A percentile compares a stretch with the other conserved stretches of the same genome.
Conservation (phyloP, 2,797 vertebrate genomes). For the Pipistrellus kuhlii region DNA sequence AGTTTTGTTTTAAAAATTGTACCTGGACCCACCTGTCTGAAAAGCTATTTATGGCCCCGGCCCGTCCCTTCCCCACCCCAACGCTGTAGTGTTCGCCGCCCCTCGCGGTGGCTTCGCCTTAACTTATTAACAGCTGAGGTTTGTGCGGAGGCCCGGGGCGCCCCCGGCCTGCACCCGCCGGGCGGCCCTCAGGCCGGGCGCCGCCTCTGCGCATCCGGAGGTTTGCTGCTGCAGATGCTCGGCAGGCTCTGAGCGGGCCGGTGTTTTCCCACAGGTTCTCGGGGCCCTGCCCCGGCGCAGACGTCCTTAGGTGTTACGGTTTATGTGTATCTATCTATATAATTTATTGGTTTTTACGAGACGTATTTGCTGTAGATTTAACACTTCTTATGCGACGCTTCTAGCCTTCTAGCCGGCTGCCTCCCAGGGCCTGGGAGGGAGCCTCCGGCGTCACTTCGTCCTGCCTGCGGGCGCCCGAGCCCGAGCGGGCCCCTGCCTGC, state of each 20-base stretch:
- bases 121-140: constrained; percentile 97
- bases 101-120: constrained; percentile 88
- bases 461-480: constrained; percentile 57
- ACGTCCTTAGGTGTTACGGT: constrained; percentile 88
- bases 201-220: too few relatives aligned
- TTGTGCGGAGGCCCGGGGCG: too few relatives aligned
- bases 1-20: constrained; percentile 93
- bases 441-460: constrained; percentile 81
- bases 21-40: constrained; percentile 98
- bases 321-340: constrained; percentile 89
- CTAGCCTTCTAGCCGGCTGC: constrained; percentile 86
- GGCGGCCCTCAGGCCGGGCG: constrained; percentile 5
- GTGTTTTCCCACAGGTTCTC: constrained; percentile 89
- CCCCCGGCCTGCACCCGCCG: constrained; percentile 41
- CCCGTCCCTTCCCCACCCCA: constrained; percentile 64
- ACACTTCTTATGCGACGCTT: constrained; percentile 90
- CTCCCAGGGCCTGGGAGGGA: too few relatives aligned
- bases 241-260: constrained; percentile 68
- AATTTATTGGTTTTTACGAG: constrained; percentile 94
- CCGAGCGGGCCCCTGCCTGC: constrained; percentile 87
- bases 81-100: constrained; percentile 90
- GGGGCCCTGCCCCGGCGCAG: constrained; percentile 82
- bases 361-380: constrained; percentile 91
- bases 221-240: too few relatives aligned
- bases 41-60: constrained; percentile 99